phyloP scores from a whole-genome alignment of 1,140 invertebrate genomes.

The Diachasmimorpha longicaudata region DNA sequence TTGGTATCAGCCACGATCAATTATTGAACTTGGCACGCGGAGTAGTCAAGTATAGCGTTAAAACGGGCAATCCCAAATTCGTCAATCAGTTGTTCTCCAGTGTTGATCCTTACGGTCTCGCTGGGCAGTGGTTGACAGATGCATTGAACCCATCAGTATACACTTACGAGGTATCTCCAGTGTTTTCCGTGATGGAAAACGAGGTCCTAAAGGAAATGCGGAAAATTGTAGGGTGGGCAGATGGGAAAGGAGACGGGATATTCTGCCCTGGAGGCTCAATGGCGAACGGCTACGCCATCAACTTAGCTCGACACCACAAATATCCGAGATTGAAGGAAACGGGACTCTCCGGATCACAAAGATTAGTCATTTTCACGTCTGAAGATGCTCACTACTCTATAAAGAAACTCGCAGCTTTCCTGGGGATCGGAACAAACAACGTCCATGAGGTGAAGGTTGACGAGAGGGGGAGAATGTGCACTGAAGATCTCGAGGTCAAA shows the following conservation, averaged over 20 bases:
- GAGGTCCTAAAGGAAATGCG: slow-evolving; percentile 83
- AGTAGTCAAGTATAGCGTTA: slow-evolving; percentile 82
- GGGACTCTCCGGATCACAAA: slow-evolving; percentile 71
- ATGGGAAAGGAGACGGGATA: slow-evolving; percentile 81
- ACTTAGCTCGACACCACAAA: slow-evolving; percentile 78
- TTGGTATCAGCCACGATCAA: slow-evolving; percentile 70
- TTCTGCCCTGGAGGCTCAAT: slow-evolving; percentile 96
- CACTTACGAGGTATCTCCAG: slow-evolving; percentile 90
- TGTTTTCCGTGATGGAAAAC: slow-evolving; percentile 88
- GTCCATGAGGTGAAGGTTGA: slow-evolving; percentile 78
- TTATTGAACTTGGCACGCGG: slow-evolving; percentile 70
- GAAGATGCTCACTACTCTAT: slow-evolving; percentile 96
- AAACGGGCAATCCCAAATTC: slow-evolving; percentile 87
- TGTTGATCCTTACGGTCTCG: slow-evolving; percentile 83
- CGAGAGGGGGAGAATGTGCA: slow-evolving; percentile 78
- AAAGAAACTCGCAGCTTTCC: slow-evolving; percentile 80
- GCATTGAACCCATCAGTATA: slow-evolving; percentile 88
- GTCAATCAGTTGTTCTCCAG: slow-evolving; percentile 86
- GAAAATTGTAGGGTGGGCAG: slow-evolving; percentile 80
- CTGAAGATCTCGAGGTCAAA: slow-evolving; percentile 73
- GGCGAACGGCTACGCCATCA: slow-evolving; percentile 94
- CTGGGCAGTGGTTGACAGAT: slow-evolving; percentile 86
- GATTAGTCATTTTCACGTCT: slow-evolving; percentile 81
- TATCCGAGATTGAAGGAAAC: slow-evolving; percentile 66
- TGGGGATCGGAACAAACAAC: slow-evolving; percentile 81